A percentile compares a stretch with the other conserved stretches of the same genome.
Conservation (phyloP, 2,113 vertebrate genomes). For the Aldabrachelys gigantea region DNA sequence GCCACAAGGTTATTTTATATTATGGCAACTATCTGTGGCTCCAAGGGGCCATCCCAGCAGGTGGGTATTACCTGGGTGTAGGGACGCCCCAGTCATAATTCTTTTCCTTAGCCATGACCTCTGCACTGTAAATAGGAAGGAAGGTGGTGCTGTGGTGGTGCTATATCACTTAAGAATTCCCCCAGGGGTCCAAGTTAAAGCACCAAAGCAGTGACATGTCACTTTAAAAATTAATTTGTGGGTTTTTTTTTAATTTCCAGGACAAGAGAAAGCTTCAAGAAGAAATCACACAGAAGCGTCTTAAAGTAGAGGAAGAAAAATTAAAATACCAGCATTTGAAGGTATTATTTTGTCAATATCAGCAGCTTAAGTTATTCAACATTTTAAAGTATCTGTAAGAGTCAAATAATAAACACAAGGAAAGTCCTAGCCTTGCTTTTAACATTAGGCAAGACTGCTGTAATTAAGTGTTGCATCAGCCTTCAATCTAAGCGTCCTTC, state of each 20-base stretch:
- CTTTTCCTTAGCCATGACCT: neutral
- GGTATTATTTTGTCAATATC: constrained; percentile 73
- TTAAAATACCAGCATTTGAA: constrained; percentile 94
- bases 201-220: neutral
- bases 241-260: constrained; percentile 73
- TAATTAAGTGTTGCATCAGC: neutral
- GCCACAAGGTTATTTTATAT: neutral
- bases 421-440: neutral
- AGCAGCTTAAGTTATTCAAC: neutral
- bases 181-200: neutral
- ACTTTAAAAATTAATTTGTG: constrained; percentile 14
- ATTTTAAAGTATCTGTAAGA: neutral
- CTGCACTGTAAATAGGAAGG: neutral
- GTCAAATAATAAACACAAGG: neutral
- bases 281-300: constrained; percentile 91
- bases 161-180: neutral
- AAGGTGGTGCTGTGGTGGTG: neutral
- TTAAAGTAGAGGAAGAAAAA: constrained; percentile 94
- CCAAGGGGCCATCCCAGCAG: neutral
- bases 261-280: constrained; percentile 96
- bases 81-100: neutral
- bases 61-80: accelerated
- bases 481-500: neutral
- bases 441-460: neutral
- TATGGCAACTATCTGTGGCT: neutral